Percentiles rank a stretch among this genome's conserved stretches.
Evolutionary conservation across 2,797 vertebrate genomes (phyloP).

Genomic region (Acomys russatus): DNA sequence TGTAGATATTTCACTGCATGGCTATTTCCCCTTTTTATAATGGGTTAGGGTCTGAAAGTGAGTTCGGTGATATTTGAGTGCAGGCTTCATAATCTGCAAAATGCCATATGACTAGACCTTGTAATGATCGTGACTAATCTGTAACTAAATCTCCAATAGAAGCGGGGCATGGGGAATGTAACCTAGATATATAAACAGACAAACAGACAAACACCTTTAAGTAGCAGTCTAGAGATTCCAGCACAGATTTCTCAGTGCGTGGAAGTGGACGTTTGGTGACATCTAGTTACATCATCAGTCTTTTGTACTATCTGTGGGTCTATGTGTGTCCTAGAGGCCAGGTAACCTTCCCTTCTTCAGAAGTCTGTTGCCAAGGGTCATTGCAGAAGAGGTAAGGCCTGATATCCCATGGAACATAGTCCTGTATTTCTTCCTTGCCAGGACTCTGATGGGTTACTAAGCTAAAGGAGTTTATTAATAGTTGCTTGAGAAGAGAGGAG

Average conservation of each 20-base stretch:
- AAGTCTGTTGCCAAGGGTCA: neutral
- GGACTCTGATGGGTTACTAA: neutral
- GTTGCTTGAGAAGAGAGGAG: constrained; percentile 54
- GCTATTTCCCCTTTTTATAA: neutral
- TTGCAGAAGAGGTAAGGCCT: neutral
- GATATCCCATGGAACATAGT: neutral
- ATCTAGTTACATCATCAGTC: neutral
- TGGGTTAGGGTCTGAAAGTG: neutral
- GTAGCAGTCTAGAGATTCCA: neutral
- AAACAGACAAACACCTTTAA: neutral
- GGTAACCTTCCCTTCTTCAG: neutral
- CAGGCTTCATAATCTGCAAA: constrained; percentile 2
- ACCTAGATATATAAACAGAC: neutral
- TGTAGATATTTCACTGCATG: neutral
- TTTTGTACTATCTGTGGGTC: neutral
- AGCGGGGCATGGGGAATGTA: neutral
- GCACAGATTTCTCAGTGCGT: neutral
- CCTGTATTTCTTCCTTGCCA: neutral
- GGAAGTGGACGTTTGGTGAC: neutral
- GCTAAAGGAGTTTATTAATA: constrained; percentile 66
- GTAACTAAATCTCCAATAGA: neutral
- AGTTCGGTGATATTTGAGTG: constrained; percentile 8
- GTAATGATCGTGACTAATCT: neutral
- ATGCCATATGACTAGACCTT: neutral
- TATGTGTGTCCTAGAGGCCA: neutral